These are phyloP conservation scores for Hydropsyche tenuis DNA, from an alignment of 1,140 invertebrate species.

Conservation along the genomic window DNA sequence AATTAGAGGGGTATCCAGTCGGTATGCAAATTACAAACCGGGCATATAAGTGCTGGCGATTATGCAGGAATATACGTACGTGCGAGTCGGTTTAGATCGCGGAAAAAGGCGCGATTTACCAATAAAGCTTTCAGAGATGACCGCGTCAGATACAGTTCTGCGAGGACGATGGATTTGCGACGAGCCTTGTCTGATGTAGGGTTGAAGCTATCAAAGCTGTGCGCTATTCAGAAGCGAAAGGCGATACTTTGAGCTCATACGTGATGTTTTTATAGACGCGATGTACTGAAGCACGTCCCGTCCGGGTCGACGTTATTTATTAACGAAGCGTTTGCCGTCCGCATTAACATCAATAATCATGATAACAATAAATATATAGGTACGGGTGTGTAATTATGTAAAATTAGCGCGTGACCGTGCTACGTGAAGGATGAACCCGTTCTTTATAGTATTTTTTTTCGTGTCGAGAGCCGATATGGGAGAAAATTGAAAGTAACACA, in stretches of 20 bases:
- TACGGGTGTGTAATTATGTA: background rate
- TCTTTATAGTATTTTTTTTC: background rate
- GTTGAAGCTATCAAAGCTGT: constrained; percentile 2
- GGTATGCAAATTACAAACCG: no score
- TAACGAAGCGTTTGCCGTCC: background rate
- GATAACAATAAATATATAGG: constrained; percentile 5
- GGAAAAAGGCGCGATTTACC: no score
- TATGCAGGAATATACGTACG: no score
- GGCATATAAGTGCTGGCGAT: no score
- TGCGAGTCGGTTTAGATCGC: no score
- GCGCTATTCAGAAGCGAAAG: constrained; percentile 20
- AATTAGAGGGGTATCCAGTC: background rate
- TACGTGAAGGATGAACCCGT: background rate
- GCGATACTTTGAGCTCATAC: constrained; percentile 33
- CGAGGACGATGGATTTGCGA: constrained; percentile 24
- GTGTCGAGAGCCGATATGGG: background rate
- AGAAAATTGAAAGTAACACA: constrained; percentile 20
- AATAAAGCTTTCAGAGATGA: background rate
- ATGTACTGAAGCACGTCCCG: constrained; percentile 1
- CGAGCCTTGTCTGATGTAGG: constrained; percentile 1
- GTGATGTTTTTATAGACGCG: constrained; percentile 26
- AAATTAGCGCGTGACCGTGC: background rate
- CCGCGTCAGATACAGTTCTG: constrained; percentile 12
- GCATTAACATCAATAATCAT: constrained; percentile 16
- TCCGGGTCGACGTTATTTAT: background rate